Evolutionary conservation across 2,888 invertebrate genomes (phyloP), one percentile per base, ranked within the genome.

Genomic region (Harpalus rufipes): DNA sequence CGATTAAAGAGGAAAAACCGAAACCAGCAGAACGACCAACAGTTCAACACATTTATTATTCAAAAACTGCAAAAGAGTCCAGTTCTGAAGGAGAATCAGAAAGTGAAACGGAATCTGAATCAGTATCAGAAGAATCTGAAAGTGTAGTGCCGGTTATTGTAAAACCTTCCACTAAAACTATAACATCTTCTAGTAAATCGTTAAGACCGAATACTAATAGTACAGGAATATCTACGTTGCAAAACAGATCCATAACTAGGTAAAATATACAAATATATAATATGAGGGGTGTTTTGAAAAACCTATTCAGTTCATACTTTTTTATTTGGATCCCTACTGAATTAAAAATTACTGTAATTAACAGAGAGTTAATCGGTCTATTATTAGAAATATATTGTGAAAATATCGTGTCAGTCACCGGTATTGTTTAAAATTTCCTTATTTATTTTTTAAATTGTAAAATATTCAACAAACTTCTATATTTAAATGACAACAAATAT

Each of bases 181-280:
- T 44, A 44, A 12, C 8, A n/a, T 56, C 58, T 74, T 18, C 44
- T 10, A 68, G 41, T 6, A 68, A 63, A 80, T 39, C 59, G 16
- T 32, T 12, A 10, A 44, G 63, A 25, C 32, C 41, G 14, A 59
- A 25, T 21, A 78, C 78, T 44, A 16, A 51, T 2, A 51, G 18
- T 58, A 78, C 78, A 0, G 78, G 78, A 58, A 84, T 84, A 14
- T 88, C 88, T 14, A 88, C 88, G 16, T 86, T 87, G 74, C 87
- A 87, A 18, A 86, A 86, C 84, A 86, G 87, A 85, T 88, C 87
- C 44, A 68, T 87, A 51, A 86, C 87, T 39, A 88, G 88, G 88
- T 88, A 85, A 14, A 16, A 51, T 12, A 51, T 51, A 1, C 2
- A 51, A 12, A 51, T 51, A 51, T 32, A 32, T 32, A 4, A 32